Evolutionary conservation across 2,113 vertebrate genomes (phyloP), one percentile per base, ranked within the genome.

Genomic region (Podarcis cretensis): DNA sequence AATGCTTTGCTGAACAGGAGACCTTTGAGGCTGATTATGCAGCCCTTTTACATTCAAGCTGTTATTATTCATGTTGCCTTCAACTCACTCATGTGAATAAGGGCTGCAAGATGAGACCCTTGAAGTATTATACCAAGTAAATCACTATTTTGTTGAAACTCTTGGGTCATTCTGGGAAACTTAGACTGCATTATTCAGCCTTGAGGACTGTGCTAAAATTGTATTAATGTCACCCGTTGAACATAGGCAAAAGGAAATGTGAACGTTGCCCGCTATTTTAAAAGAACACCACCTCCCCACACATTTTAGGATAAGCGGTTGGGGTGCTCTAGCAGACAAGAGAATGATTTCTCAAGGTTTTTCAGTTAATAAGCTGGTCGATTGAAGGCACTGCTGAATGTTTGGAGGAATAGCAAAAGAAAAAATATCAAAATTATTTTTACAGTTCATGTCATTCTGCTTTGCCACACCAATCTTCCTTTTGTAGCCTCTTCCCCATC

Each of bases 311-410:
- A 91, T 85, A 92, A 85, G 89, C 93, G 91, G 32, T 88, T 93
- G 80, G 81, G 88, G 86, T 93, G 93, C 84, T 93, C 89, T 95
- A 91, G 89, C 85, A 92, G 88, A 93, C 89, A 81, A 81, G 78
- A 54, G 88, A 69, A 93, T 93, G 94, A 92, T 95, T 94, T 92
- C 90, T 94, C 83, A 86, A 91, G 89, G 37, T 89, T 94, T 95
- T 91, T 89, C 90, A 90, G 91, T 93, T 96, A 95, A 92, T 95
- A 94, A 91, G 89, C 81, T 85, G 87, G 89, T 91, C 84, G 92
- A 82, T 86, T 89, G 71, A 86, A 86, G 90, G 90, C 91, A 94
- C 81, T 89, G 84, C n/a, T 93, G 95, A 96, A 95, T 89, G 91
- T 92, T 94, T 95, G 85, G 43, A 81, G 91, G 83, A 92, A 89